Conservation (phyloP, 2,888 invertebrate genomes). For the Eupeodes latifasciatus region DNA sequence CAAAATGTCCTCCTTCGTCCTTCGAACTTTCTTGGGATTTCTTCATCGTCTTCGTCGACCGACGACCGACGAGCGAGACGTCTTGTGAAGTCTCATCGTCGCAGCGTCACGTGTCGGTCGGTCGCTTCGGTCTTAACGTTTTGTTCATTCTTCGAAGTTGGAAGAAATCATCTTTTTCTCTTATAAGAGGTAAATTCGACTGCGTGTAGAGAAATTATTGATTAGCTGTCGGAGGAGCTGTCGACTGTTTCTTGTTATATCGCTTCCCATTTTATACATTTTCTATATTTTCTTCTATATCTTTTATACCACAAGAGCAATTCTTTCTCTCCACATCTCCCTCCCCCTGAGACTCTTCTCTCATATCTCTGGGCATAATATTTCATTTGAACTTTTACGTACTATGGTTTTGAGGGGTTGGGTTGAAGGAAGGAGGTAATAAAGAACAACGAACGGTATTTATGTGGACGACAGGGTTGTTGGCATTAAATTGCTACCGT, state of each 20-base stretch:
- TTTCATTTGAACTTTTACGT: conserved; percentile 60
- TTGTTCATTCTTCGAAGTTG: not conserved
- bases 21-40: conserved; percentile 65
- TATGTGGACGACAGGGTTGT: conserved; percentile 71
- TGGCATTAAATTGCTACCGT: conserved; percentile 74
- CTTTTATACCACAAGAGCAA: not conserved
- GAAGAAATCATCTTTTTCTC: conserved; percentile 66
- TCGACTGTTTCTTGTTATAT: conserved; percentile 75
- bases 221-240: conserved; percentile 75
- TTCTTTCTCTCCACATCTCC: not conserved
- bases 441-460: conserved; percentile 36
- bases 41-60: conserved; percentile 11
- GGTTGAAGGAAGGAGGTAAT: not conserved
- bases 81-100: no score
- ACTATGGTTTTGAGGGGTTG: not conserved
- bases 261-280: conserved; percentile 68
- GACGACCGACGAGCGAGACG: no score
- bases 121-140: no score
- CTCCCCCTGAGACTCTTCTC: not conserved
- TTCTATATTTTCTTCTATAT: not conserved
- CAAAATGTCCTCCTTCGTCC: conserved; percentile 52
- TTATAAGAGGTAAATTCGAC: conserved; percentile 38
- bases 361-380: conserved; percentile 50
- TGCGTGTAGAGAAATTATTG: conserved; percentile 76
- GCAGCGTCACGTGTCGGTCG: no score